Base-by-base conservation (phyloP, 2,113 vertebrate species). In the Pteruthius melanotis region DNA sequence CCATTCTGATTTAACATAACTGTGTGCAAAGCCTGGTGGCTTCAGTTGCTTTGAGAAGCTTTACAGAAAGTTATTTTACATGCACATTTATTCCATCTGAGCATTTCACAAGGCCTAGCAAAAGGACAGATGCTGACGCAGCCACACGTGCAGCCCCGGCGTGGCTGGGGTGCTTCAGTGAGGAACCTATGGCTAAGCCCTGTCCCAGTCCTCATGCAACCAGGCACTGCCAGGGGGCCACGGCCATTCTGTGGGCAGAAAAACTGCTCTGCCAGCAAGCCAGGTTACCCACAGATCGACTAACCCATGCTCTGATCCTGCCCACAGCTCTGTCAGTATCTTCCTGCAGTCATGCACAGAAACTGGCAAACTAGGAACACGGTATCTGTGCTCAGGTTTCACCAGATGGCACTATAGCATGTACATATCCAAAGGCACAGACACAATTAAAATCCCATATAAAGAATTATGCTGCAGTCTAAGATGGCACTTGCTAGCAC, bases 371-470 rank as follows among this genome's bases (percentile, higher is more conserved):
- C 53, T 8, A 60, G 60, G 35, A 88, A 40, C 7, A 13, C 2
- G 5, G n/a, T 26, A 13, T 64, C 49, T 78, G 28, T 60, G 64
- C 86, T 86, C 56, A 82, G 68, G 40, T 75, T 72, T 94, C 95
- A 92, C 68, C 92, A 97, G 96, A 45, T 94, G 94, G 94, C 94
- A 96, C 92, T 93, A 6, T 2, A 95, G 76, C 86, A 76, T 26
- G 60, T 17, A 70, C 11, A 3, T 50, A 86, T 20, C 56, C 5
- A 0, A 74, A 92, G 72, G 65, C 70, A 81, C 37, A 59, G 37
- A 11, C 5, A 14, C 31, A 69, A 52, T 39, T 66, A 70, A 92
- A 83, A 81, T 44, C 30, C 28, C 26, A 9, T 3, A 28, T 14
- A 70, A 77, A 86, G 56, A 83, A 74, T 8, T 45, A 28, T 4